Conservation (phyloP, 1,140 invertebrate species). For the Galleria mellonella region DNA sequence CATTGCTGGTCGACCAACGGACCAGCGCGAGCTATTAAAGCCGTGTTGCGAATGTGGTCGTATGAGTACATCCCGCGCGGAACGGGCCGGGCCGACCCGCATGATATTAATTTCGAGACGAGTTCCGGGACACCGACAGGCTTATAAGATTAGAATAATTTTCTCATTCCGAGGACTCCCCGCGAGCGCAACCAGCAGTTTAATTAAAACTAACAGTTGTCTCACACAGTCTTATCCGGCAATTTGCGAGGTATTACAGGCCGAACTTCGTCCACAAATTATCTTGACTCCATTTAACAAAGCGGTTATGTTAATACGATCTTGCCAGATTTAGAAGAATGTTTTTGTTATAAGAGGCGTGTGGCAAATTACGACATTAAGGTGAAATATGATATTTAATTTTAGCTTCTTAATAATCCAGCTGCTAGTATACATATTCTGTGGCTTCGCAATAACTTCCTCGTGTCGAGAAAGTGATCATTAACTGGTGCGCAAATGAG, state of each 20-base stretch:
- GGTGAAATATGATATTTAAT: slow-evolving; percentile 56
- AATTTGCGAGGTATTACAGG: slow-evolving; percentile 72
- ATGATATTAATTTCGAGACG: slow-evolving; percentile 56
- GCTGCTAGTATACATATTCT: not conserved
- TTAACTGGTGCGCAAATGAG: slow-evolving; percentile 45
- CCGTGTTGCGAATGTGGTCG: slow-evolving; percentile 21
- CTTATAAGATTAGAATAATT: slow-evolving; percentile 73
- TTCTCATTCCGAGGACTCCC: slow-evolving; percentile 61
- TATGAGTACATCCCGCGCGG: slow-evolving; percentile 10
- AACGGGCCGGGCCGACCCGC: slow-evolving; percentile 21
- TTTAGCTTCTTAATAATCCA: slow-evolving; percentile 35
- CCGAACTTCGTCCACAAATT: slow-evolving; percentile 70
- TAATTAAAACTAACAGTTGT: slow-evolving; percentile 74
- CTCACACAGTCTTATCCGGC: slow-evolving; percentile 71
- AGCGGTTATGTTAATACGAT: slow-evolving; percentile 70
- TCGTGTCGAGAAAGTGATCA: slow-evolving; percentile 26
- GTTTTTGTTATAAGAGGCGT: slow-evolving; percentile 49
- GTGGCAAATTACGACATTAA: slow-evolving; percentile 46
- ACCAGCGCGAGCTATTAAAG: slow-evolving; percentile 1
- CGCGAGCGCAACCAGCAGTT: slow-evolving; percentile 64
- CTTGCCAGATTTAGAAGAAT: slow-evolving; percentile 54
- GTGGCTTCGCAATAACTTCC: not conserved
- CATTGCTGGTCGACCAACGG: too few relatives aligned
- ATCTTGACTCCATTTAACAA: slow-evolving; percentile 69
- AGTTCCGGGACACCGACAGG: slow-evolving; percentile 55